A percentile compares a stretch with the other conserved stretches of the same genome.
phyloP scores from a whole-genome alignment of 2,113 vertebrate species.

The Chinchilla lanigera region DNA sequence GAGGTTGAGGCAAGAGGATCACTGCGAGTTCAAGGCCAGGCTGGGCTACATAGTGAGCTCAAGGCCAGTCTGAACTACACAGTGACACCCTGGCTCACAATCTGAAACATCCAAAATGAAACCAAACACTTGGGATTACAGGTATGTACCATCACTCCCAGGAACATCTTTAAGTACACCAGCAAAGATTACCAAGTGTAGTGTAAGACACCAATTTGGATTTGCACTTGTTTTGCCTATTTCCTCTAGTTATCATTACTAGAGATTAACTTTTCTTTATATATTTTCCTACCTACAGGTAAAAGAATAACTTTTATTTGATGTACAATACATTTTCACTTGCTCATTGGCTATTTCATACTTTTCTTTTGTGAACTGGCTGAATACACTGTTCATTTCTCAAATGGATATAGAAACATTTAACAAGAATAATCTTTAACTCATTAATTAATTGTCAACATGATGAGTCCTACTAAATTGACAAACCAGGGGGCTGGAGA shows the following conservation, averaged over 20 bases:
- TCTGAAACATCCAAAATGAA: neutral
- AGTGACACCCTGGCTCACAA: neutral
- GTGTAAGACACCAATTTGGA: constrained; percentile 16
- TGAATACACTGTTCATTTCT: constrained; percentile 15
- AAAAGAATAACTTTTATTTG: neutral
- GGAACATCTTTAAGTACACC: neutral
- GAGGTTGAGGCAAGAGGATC: neutral
- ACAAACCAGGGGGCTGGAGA: too few species aligned
- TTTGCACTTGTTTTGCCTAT: constrained; percentile 8
- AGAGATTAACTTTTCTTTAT: neutral
- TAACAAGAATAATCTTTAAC: constrained; percentile 4
- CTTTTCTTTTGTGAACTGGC: constrained; percentile 47
- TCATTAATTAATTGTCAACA: neutral
- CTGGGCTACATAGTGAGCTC: neutral
- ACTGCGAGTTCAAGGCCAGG: neutral
- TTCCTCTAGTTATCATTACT: neutral
- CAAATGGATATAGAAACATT: neutral
- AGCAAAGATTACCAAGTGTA: neutral
- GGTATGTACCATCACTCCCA: neutral
- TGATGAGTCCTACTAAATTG: neutral
- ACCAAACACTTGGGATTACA: neutral
- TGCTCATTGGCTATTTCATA: constrained; percentile 1
- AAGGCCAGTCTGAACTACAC: neutral
- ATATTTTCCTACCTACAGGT: neutral
- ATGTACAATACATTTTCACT: neutral